Base-by-base conservation (phyloP, 1,140 invertebrate species). In the Muscidifurax raptorellus region DNA sequence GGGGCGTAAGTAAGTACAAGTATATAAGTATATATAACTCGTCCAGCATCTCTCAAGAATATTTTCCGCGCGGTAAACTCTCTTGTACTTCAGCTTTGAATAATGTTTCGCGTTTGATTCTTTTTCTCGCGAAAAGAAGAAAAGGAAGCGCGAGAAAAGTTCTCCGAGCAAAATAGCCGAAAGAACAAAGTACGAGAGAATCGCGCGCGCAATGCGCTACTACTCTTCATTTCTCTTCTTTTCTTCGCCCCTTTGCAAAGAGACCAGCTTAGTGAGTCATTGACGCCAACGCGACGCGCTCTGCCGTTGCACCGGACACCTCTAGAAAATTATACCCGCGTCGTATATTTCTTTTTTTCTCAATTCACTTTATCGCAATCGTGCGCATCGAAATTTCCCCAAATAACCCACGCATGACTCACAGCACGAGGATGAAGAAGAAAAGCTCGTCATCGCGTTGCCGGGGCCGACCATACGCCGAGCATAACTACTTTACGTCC, bases 401-500 rank as follows among this genome's bases (percentile, higher is more conserved):
- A 40, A 40, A n/a, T n/a, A n/a, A 40, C 36, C 36, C 36, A 40
- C 36, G 36, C 1, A 6, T 40, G 36, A 40, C 6, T 40, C 36
- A 40, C 9, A 40, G 32, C 32, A 36, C 36, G 7, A 1, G 18
- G n/a, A 27, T 71, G 44, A 47, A 80, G 71, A 47, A 52, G 15
- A 80, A 80, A 80, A 12, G 25, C 67, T 28, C 36, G 36, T 40
- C 36, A 40, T 40, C 36, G 36, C 36, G 9, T 66, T 25, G 15
- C 28, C 28, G 4, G 18, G 80, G 44, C 69, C 15, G 76, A 47
- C 27, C 47, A 69, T 76, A 77, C 81, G 52, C 22, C 5, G 74
- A 83, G 52, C 59, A 7, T 83, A 47, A 77, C 81, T 83, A 83
- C 80, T 74, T 36, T 52, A 36, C 44, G 25, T 77, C 59, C 67